Evolutionary conservation across 2,888 invertebrate genomes (phyloP).

Genomic region (Cantharis flavilabris): DNA sequence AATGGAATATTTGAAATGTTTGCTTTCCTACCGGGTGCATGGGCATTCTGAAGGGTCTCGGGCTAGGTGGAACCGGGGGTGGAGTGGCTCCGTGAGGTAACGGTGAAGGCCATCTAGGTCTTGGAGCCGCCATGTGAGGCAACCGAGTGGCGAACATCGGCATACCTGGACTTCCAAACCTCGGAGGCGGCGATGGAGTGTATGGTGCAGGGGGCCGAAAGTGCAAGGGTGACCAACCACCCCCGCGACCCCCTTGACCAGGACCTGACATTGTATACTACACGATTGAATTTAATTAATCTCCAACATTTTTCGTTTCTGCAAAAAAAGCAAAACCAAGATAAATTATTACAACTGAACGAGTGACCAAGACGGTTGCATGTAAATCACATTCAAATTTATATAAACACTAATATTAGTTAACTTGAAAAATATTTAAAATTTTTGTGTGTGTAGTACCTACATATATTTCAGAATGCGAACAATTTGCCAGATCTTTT

Average conservation of each 20-base stretch:
- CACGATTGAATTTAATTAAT: constrained; percentile 1
- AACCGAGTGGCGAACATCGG: constrained; percentile 57
- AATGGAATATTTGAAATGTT: neutral
- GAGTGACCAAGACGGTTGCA: neutral
- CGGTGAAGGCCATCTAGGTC: constrained; percentile 68
- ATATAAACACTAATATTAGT: neutral
- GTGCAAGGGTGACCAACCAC: constrained; percentile 64
- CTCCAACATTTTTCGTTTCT: constrained; percentile 8
- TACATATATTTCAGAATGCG: neutral
- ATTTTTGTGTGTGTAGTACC: neutral
- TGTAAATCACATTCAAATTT: neutral
- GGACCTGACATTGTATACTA: constrained; percentile 48
- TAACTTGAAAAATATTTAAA: neutral
- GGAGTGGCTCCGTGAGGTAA: constrained; percentile 52
- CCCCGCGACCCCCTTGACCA: constrained; percentile 52
- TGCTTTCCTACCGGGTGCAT: constrained; percentile 53
- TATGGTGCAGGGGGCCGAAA: constrained; percentile 79
- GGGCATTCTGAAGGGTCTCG: constrained; percentile 53
- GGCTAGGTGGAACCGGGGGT: constrained; percentile 54
- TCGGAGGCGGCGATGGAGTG: constrained; percentile 75
- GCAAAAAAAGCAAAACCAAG: neutral
- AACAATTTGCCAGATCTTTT: neutral
- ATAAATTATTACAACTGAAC: neutral
- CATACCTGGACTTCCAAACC: constrained; percentile 58
- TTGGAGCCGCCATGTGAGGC: constrained; percentile 65